phyloP scores from a whole-genome alignment of 2,113 vertebrate species.

The Aix galericulata region DNA sequence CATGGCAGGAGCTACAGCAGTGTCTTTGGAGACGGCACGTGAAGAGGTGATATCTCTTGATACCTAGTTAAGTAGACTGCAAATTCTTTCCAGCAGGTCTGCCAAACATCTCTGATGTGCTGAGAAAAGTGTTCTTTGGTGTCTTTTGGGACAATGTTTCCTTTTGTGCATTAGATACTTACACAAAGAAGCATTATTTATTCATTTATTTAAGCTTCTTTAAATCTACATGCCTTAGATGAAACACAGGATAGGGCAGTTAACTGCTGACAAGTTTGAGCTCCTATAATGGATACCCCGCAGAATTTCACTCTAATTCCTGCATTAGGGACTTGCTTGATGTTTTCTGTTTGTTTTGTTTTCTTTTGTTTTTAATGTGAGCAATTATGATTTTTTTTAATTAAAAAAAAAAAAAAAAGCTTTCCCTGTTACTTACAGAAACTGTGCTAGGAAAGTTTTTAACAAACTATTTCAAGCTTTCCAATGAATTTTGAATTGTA shows the following conservation, averaged over 20 bases:
- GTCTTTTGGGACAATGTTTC: not conserved
- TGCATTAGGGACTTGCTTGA: not conserved
- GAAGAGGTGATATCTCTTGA: not conserved
- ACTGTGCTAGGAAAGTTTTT: not conserved
- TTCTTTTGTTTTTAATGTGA: too few relatives aligned
- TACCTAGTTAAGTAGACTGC: not conserved
- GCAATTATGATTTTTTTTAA: too few relatives aligned
- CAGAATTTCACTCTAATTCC: not conserved
- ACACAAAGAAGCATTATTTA: not conserved
- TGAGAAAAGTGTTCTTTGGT: not conserved
- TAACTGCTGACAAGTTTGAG: not conserved
- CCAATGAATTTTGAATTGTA: not conserved
- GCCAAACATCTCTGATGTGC: not conserved
- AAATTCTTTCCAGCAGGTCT: not conserved
- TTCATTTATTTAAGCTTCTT: constrained; percentile 24
- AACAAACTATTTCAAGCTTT: not conserved
- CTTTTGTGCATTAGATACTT: not conserved
- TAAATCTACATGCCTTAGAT: not conserved
- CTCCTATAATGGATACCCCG: not conserved
- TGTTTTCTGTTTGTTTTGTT: too few relatives aligned
- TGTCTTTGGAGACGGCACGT: not conserved
- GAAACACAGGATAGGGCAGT: not conserved
- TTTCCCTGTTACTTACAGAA: not conserved
- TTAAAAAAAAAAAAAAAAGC: not conserved
- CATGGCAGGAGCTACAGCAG: not conserved